Base-by-base conservation (phyloP, 1,140 invertebrate genomes). In the Muscidifurax raptorellus region DNA sequence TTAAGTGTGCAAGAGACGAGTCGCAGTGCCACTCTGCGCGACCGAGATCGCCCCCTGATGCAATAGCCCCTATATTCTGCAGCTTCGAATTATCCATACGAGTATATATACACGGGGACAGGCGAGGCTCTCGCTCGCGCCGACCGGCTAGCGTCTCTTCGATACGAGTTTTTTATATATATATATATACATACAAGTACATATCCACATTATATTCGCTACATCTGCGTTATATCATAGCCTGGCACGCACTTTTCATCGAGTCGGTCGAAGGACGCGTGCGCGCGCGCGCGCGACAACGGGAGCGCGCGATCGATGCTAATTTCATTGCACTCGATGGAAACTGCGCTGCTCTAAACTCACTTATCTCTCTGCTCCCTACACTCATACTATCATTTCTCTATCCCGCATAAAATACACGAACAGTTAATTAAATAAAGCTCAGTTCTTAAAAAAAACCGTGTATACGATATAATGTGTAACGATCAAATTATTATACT, bases 231-330 rank as follows among this genome's bases (percentile, higher is more conserved):
- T 18, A 47, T 18, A 59, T n/a, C 18, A 59, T 59, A 40, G 6
- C 36, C 25, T 10, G 2, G n/a, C 74, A 85, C 59, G 89, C 92
- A 92, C 92, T 93, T 93, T 93, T 91, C 92, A 93, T 92, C 91
- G 92, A 91, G 91, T 93, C 91, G 86, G 75, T 89, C 88, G 89
- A 90, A 90, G 86, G 27, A 27, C 25, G 69, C 44, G 69, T 44
- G 72, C 72, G 77, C 67, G 44, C 9, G 66, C 12, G 74, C 25
- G 36, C 7, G 4, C 74, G 47, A 1, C 47, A 72, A 27, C 27
- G 30, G 12, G 69, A 9, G 10, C 22, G 9, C 66, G 32, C 83
- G 69, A 44, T 71, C 76, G 18, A 79, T 74, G 76, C 74, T 22
- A 80, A 88, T 90, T 90, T 85, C 88, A 89, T 83, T 59, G 84